Percentiles rank a stretch among this genome's conserved stretches.
phyloP scores from a whole-genome alignment of 30 jellyfish, hydroid and myxozoan genomes.

The Clytia hemisphaerica region DNA sequence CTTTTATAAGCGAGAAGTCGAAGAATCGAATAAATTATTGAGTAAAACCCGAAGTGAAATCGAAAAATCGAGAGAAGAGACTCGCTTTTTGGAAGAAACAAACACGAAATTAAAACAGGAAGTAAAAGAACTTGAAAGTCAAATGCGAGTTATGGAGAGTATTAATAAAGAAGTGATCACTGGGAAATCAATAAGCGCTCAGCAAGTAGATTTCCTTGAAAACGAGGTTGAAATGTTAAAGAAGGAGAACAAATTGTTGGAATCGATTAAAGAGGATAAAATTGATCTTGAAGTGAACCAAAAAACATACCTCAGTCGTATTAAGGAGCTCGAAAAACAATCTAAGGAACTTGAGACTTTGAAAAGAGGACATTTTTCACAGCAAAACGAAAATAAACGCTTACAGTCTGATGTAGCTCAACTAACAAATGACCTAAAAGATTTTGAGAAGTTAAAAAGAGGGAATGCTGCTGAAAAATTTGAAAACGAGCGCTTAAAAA shows the following conservation, averaged over 20 bases:
- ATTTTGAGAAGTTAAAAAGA: neutral
- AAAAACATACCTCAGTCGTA: neutral
- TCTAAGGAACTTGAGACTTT: neutral
- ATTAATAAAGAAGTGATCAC: neutral
- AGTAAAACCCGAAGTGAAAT: constrained; percentile 1
- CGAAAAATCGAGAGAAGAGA: constrained; percentile 4
- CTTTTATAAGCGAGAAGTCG: constrained; percentile 10
- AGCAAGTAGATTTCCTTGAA: constrained; percentile 20
- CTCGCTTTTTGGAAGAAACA: constrained; percentile 3
- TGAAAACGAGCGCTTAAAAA: constrained; percentile 5
- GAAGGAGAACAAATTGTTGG: neutral
- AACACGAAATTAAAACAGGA: constrained; percentile 4
- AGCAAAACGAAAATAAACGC: constrained; percentile 5
- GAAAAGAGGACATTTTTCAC: neutral
- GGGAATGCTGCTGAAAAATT: constrained; percentile 1
- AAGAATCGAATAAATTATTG: constrained; percentile 8
- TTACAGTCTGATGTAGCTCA: neutral
- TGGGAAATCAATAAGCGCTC: neutral
- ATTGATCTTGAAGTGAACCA: constrained; percentile 3
- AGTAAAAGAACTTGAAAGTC: neutral
- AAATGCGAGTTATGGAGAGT: constrained; percentile 10
- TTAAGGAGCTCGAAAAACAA: constrained; percentile 4
- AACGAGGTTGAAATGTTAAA: constrained; percentile 18
- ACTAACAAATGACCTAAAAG: neutral
- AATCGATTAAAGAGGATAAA: constrained; percentile 6